Evolutionary conservation across 1,140 invertebrate species (phyloP).

Genomic region (Atopsyche davidsoni): DNA sequence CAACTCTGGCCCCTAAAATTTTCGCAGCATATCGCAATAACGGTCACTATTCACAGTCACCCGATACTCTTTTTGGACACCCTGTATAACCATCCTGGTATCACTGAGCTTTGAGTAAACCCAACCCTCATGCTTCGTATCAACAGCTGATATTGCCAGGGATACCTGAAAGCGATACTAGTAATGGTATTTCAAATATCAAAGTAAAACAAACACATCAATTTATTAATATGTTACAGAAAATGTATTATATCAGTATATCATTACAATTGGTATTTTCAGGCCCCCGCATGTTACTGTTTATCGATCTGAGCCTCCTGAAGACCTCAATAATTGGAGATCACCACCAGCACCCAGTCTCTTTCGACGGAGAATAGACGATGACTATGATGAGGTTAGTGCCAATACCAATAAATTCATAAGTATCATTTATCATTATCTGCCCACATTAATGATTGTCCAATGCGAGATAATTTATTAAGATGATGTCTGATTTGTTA

Average conservation of each 20-base stretch:
- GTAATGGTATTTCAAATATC: background rate
- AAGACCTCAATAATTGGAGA: slow-evolving; percentile 37
- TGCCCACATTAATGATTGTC: no score
- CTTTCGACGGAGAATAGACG: slow-evolving; percentile 42
- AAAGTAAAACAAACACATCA: background rate
- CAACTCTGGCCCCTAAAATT: no score
- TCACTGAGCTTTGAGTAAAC: no score
- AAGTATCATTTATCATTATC: no score
- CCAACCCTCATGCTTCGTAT: no score
- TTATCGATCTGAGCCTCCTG: slow-evolving; percentile 37
- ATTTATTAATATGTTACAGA: background rate
- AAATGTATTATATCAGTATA: background rate
- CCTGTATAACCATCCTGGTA: no score
- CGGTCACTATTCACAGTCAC: no score
- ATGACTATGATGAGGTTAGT: slow-evolving; percentile 40
- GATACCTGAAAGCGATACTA: background rate
- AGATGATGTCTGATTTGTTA: no score
- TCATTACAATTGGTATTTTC: slow-evolving; percentile 1
- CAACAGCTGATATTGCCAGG: background rate
- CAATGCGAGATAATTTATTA: no score
- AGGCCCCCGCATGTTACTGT: slow-evolving; percentile 39
- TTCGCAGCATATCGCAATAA: no score
- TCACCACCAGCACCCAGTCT: slow-evolving; percentile 38
- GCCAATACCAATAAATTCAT: no score
- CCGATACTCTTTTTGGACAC: no score